A percentile compares a stretch with the other conserved stretches of the same genome.
phyloP scores from a whole-genome alignment of 2,113 vertebrate species.

The Chamaetylas fuelleborni region DNA sequence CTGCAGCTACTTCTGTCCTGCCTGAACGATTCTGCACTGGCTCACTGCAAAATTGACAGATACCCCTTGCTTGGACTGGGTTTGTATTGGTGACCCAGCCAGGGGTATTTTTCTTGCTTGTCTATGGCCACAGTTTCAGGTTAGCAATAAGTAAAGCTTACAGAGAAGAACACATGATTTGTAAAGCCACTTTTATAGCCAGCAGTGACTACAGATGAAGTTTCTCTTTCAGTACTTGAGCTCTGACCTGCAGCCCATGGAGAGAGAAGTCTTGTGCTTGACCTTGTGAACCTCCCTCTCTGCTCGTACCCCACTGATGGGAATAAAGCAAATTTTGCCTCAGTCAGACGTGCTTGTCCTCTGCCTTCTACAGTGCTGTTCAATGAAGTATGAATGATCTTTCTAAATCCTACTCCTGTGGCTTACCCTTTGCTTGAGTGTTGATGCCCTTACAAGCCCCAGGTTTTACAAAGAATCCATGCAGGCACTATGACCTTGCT shows the following conservation, averaged over 20 bases:
- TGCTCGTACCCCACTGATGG: not conserved
- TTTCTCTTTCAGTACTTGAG: not conserved
- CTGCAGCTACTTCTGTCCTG: not conserved
- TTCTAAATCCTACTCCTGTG: not conserved
- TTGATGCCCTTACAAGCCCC: not conserved
- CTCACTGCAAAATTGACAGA: not conserved
- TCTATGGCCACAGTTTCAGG: not conserved
- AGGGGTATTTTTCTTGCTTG: not conserved
- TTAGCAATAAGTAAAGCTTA: not conserved
- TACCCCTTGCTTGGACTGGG: not conserved
- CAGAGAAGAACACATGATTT: not conserved
- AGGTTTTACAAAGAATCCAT: not conserved
- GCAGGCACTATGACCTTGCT: not conserved
- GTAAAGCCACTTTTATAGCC: not conserved
- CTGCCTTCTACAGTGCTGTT: not conserved
- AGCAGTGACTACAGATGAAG: not conserved
- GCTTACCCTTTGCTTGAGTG: not conserved
- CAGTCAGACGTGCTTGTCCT: not conserved
- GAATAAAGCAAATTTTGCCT: not conserved
- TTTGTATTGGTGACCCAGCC: not conserved
- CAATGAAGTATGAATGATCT: not conserved
- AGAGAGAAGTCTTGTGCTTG: not conserved
- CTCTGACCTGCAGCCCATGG: not conserved
- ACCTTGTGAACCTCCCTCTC: not conserved
- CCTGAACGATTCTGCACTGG: not conserved